These are phyloP conservation scores for Lepidonotus clava DNA, from an alignment of 2,888 invertebrate species.

Conservation along the genomic window DNA sequence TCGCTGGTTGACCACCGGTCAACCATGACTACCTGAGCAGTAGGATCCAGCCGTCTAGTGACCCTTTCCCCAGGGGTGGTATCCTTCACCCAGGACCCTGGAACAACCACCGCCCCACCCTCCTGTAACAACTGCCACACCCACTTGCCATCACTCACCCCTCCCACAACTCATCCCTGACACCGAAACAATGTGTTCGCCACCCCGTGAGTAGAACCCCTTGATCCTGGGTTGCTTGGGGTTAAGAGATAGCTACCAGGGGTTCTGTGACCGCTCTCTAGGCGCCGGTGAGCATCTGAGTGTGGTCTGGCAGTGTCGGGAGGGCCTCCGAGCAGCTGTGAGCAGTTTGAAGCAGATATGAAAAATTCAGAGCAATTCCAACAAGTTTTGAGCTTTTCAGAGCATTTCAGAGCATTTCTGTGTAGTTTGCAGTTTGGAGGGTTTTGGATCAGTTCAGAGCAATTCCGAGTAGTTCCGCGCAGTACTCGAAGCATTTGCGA, in stretches of 20 bases:
- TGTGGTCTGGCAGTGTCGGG: not conserved
- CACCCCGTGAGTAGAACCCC: not conserved
- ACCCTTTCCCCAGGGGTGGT: slow-evolving; percentile 1
- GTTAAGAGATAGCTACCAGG: slow-evolving; percentile 14
- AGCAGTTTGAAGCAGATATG: no score
- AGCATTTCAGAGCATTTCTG: no score
- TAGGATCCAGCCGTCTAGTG: not conserved
- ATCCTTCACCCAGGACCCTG: not conserved
- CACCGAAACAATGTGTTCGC: not conserved
- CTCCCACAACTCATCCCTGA: not conserved
- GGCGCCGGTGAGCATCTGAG: not conserved
- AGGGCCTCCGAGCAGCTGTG: no score
- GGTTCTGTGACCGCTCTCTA: not conserved
- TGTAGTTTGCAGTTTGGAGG: no score
- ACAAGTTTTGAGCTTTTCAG: no score
- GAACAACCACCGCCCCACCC: not conserved
- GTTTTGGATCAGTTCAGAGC: no score
- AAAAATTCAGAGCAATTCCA: no score
- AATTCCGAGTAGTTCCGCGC: no score
- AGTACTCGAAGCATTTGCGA: no score
- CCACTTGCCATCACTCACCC: slow-evolving; percentile 34
- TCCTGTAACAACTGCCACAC: not conserved
- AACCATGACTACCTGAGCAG: not conserved
- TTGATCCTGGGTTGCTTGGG: not conserved
- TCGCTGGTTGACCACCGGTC: not conserved